A percentile compares a stretch with the other conserved stretches of the same genome.
These are phyloP conservation scores for Zalophus californianus DNA, from an alignment of 2,797 vertebrate genomes.

Conservation along the genomic window DNA sequence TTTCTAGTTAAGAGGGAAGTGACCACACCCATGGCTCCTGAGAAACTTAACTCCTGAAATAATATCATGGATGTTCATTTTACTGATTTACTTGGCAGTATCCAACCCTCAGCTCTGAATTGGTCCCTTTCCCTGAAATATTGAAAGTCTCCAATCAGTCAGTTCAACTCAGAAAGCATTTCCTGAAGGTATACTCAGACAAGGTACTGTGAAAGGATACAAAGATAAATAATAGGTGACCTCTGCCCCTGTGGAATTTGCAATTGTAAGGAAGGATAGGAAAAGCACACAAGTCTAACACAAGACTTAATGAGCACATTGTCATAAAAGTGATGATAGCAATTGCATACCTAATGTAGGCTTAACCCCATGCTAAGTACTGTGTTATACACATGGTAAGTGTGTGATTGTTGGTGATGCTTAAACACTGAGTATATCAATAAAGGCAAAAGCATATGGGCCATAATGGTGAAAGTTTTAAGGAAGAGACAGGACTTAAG, in stretches of 20 bases:
- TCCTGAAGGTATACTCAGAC: background rate
- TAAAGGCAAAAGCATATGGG: background rate
- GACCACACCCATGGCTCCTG: background rate
- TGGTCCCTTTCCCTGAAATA: conserved; percentile 1
- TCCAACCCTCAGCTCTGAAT: background rate
- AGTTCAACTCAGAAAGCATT: conserved; percentile 13
- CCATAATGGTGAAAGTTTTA: background rate
- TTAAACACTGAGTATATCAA: conserved; percentile 35
- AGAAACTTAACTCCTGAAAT: background rate
- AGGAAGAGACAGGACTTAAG: conserved; percentile 30
- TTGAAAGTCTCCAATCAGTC: background rate
- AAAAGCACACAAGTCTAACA: background rate
- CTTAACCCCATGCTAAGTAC: background rate
- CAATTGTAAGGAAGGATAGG: background rate
- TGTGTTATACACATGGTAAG: background rate
- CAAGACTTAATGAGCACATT: background rate
- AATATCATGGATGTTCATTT: conserved; percentile 30
- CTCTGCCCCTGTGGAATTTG: background rate
- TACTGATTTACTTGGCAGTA: background rate
- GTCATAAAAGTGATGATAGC: background rate
- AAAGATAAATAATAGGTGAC: background rate
- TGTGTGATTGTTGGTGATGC: background rate
- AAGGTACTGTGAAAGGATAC: background rate
- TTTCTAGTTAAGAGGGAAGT: background rate
- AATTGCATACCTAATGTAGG: background rate